Percentiles rank a stretch among this genome's conserved stretches.
Evolutionary conservation across 2,888 invertebrate genomes (phyloP).

Genomic region (Pecten maximus): DNA sequence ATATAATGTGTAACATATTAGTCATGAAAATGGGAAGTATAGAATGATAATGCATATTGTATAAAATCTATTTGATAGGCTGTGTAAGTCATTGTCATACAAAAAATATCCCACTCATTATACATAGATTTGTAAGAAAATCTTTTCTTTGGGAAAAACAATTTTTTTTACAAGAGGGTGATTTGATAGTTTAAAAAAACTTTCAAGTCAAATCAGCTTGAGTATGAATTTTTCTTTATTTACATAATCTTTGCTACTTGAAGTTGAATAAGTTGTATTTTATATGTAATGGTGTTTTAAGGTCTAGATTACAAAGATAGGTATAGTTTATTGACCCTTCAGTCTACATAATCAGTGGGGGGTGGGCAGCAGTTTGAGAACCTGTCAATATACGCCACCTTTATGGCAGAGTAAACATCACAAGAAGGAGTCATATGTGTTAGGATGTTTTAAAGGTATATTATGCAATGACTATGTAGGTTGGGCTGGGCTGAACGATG

Average conservation of each 20-base stretch:
- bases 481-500: no score
- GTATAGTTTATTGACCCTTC: neutral
- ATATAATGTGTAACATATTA: no score
- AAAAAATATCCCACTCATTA: no score
- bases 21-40: no score
- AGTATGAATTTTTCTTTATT: neutral
- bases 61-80: no score
- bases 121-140: no score
- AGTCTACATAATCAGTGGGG: neutral
- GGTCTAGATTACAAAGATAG: neutral
- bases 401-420: constrained; percentile 12
- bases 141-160: no score
- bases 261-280: constrained; percentile 5
- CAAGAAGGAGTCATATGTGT: neutral
- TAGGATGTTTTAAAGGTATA: neutral
- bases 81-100: no score
- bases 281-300: neutral
- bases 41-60: no score
- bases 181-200: neutral
- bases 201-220: neutral
- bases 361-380: neutral
- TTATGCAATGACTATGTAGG: neutral
- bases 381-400: neutral
- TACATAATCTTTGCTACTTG: neutral
- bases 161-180: neutral